Evolutionary conservation across 1,140 invertebrate genomes (phyloP).

Genomic region (Choristoneura fumiferana): DNA sequence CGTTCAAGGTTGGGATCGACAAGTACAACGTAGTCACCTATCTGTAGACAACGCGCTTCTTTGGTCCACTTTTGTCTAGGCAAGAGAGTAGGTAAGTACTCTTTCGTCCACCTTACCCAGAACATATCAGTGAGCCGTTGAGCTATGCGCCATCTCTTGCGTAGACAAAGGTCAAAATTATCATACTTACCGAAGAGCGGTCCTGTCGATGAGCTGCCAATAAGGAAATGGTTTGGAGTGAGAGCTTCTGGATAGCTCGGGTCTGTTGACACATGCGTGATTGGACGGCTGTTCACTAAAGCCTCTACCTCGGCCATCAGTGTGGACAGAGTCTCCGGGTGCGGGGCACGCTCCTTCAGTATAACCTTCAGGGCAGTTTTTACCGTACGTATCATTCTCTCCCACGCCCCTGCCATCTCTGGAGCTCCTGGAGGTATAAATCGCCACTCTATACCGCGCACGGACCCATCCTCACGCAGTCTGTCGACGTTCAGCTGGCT

Average conservation of each 20-base stretch:
- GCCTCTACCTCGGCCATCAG: constrained; percentile 19
- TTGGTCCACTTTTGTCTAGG: constrained; percentile 18
- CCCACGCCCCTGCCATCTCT: constrained; percentile 27
- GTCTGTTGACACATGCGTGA: constrained; percentile 29
- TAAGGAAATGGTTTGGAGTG: constrained; percentile 17
- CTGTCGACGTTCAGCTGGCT: not conserved
- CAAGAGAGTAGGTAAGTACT: constrained; percentile 13
- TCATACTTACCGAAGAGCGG: not conserved
- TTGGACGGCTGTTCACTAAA: constrained; percentile 18
- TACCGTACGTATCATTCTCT: constrained; percentile 20
- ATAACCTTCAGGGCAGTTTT: constrained; percentile 16
- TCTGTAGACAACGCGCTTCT: not conserved
- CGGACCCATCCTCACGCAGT: not conserved
- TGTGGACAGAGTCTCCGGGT: not conserved
- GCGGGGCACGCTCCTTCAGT: not conserved
- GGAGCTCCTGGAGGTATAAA: constrained; percentile 28
- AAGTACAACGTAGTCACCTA: constrained; percentile 19
- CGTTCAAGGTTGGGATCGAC: constrained; percentile 20
- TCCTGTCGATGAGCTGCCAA: not conserved
- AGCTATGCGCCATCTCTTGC: not conserved
- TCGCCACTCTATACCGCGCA: constrained; percentile 17
- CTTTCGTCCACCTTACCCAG: not conserved
- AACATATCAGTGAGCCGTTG: not conserved
- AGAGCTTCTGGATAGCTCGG: not conserved
- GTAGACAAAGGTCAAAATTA: not conserved